phyloP scores from a whole-genome alignment of 2,113 vertebrate species.

The Callocephalon fimbriatum region DNA sequence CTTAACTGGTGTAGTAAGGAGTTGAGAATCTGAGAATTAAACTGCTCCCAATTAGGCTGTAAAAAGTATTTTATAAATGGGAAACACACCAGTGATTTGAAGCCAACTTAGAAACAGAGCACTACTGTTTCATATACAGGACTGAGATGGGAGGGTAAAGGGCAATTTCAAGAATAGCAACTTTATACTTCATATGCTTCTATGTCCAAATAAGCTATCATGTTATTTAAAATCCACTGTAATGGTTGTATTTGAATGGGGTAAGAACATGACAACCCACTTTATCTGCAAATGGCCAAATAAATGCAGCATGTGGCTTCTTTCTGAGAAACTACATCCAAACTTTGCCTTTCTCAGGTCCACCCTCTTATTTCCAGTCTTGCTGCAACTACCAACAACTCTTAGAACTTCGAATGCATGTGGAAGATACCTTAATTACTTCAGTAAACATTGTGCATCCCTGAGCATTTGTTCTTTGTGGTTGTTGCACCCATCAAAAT shows the following conservation, averaged over 20 bases:
- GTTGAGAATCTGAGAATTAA: conserved; percentile 59
- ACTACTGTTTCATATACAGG: conserved; percentile 30
- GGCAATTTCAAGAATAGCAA: neutral
- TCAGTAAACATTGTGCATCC: neutral
- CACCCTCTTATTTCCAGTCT: neutral
- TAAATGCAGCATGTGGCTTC: neutral
- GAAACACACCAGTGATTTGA: conserved; percentile 38
- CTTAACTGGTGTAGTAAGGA: conserved; percentile 7
- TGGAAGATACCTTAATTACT: neutral
- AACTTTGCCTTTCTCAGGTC: neutral
- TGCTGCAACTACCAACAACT: neutral
- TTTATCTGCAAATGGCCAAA: neutral
- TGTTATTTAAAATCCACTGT: neutral
- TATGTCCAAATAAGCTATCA: neutral
- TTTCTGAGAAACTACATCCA: neutral
- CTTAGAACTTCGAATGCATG: neutral
- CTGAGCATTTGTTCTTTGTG: neutral
- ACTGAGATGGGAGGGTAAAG: neutral
- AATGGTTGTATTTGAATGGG: neutral
- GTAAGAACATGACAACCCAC: neutral
- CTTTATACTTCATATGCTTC: neutral
- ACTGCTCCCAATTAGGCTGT: conserved; percentile 66
- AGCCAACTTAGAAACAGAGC: conserved; percentile 51
- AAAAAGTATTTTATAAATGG: conserved; percentile 58
- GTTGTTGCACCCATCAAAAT: neutral